Percentiles rank a stretch among this genome's conserved stretches.
These are phyloP conservation scores for Sylvilagus bachmani DNA, from an alignment of 2,113 vertebrate species.

Conservation along the genomic window DNA sequence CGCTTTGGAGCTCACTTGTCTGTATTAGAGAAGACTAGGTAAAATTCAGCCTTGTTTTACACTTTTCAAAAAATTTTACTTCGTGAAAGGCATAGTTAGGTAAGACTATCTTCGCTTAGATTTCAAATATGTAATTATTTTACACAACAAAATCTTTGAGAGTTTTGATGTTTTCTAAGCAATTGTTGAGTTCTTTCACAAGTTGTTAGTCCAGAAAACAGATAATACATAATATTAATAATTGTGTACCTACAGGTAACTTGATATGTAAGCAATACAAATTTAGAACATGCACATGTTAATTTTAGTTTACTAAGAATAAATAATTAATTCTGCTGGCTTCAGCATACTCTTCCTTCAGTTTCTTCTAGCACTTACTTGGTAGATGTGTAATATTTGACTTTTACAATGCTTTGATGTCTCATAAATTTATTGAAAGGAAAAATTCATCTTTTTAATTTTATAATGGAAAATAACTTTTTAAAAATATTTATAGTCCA, in stretches of 20 bases:
- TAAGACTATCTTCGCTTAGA: not conserved
- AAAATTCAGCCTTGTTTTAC: conserved; percentile 45
- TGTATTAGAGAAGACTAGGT: not conserved
- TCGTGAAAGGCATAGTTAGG: not conserved
- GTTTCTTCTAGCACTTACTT: not conserved
- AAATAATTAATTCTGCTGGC: not conserved
- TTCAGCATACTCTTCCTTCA: not conserved
- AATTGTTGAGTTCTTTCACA: not conserved
- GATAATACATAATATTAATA: conserved; percentile 25
- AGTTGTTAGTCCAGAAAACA: conserved; percentile 22
- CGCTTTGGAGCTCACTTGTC: conserved; percentile 44
- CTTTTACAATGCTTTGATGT: not conserved
- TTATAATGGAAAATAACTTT: not conserved
- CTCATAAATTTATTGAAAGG: conserved; percentile 4
- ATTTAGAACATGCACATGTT: not conserved
- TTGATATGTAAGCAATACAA: not conserved
- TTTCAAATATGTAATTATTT: conserved; percentile 37
- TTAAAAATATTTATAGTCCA: conserved; percentile 15
- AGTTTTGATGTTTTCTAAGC: not conserved
- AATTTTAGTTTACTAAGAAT: conserved; percentile 13
- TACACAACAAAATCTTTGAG: not conserved
- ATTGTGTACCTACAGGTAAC: conserved; percentile 23
- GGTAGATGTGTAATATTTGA: not conserved
- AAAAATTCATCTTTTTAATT: not conserved
- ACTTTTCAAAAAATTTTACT: conserved; percentile 5